Base-by-base conservation (phyloP, 2,888 invertebrate genomes). In the Cryptops parisi region DNA sequence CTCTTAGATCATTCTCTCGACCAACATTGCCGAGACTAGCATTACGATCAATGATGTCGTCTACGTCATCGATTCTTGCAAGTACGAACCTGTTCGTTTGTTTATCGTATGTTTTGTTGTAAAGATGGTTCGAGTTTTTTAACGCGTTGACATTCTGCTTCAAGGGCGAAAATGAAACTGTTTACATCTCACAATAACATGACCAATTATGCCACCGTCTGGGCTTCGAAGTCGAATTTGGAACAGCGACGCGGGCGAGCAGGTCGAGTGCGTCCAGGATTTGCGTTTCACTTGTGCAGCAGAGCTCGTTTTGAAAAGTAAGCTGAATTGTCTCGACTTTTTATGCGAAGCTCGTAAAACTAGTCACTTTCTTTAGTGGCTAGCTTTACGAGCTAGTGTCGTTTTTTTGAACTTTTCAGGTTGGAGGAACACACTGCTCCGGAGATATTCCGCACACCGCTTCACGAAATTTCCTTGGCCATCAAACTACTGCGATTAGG, bases 1-100 rank as follows among this genome's bases (percentile, higher is more conserved):
- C 15, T 61, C 70, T 0, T 68, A 84, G 84, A 84, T 97, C 53
- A 97, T 98, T 63, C 71, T 98, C 17, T 84, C 96, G 0, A 98
- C 98, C 2, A 98, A 98, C 68, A 96, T 98, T 64, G 97, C 97
- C 0, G 98, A 98, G 72, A 91, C 96, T 0, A 93, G 93, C 4
- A 88, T 98, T 60, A 98, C 97, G 0, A 98, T 98, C 60, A 87
- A 98, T 69, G 98, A 98, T 66, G 91, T 98, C 2, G 94, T 97
- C 1, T 97, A 84, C 70, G 97, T 98, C 0, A 86, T 98, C 56
- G 97, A 98, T 68, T 86, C 87, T 43, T 94, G 97, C 73, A 94
- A 96, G 72, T 72, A 62, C 64, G 72, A 64, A 17, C 9, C 43
- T 39, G 2, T 19, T 2, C 3, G 26, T 17, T 17, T n/a, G n/a